These are phyloP conservation scores for Lithophane leautieri DNA, from an alignment of 2,888 invertebrate genomes.

Conservation along the genomic window DNA sequence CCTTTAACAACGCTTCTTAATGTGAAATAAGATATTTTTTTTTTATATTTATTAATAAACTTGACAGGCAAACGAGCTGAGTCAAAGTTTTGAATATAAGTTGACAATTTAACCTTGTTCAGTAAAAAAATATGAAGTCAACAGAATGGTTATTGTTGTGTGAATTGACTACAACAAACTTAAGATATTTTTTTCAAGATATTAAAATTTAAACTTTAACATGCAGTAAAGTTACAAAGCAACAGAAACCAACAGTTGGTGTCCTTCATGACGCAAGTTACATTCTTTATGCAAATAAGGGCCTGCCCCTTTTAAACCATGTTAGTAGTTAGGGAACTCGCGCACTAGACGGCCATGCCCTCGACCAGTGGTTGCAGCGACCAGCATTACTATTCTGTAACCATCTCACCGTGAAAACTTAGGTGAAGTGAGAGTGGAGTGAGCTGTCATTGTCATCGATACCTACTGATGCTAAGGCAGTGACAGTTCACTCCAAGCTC, in stretches of 20 bases:
- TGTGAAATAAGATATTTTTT: conserved; percentile 42
- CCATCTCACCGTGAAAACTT: no score
- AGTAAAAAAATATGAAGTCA: neutral
- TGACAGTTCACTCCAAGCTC: no score
- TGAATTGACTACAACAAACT: no score
- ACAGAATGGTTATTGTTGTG: neutral
- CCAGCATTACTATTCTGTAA: no score
- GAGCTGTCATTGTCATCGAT: no score
- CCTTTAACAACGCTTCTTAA: conserved; percentile 46
- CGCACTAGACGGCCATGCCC: no score
- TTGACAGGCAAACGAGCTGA: conserved; percentile 6
- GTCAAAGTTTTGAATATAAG: conserved; percentile 25
- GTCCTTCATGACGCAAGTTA: neutral
- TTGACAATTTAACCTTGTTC: neutral
- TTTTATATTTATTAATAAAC: conserved; percentile 48
- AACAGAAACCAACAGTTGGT: neutral
- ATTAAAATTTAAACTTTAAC: no score
- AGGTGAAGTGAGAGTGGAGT: no score
- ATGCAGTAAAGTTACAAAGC: neutral
- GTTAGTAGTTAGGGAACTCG: neutral
- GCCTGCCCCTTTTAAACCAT: neutral
- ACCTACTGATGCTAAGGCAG: no score
- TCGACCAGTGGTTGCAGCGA: no score
- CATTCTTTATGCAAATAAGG: neutral
- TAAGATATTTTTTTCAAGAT: no score